Conservation (phyloP, 2,797 vertebrate genomes). For the Australoheros facetus region DNA sequence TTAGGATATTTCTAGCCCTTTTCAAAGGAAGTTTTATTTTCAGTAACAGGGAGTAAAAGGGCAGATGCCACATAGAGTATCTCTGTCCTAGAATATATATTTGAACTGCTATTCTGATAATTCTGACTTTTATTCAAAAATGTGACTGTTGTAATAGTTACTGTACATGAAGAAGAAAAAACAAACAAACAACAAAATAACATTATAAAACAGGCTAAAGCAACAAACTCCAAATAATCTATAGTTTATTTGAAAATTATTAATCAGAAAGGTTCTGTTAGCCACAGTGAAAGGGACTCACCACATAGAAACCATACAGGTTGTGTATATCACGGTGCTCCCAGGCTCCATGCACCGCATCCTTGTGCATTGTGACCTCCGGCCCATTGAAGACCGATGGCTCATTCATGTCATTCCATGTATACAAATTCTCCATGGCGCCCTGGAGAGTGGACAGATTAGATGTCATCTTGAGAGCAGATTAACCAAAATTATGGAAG, state of each 20-base stretch:
- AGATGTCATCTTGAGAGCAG: not conserved
- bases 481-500: not conserved
- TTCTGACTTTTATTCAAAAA: too few species aligned
- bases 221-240: not conserved
- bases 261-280: not conserved
- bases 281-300: slow-evolving; percentile 67
- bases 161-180: too few species aligned
- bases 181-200: too few species aligned
- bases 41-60: not conserved
- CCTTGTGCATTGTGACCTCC: slow-evolving; percentile 96
- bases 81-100: not conserved
- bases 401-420: slow-evolving; percentile 97
- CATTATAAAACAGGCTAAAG: not conserved
- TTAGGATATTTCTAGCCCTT: not conserved
- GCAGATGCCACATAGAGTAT: not conserved
- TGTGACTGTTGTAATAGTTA: too few species aligned
- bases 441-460: slow-evolving; percentile 75
- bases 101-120: too few species aligned
- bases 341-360: slow-evolving; percentile 87
- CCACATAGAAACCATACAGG: slow-evolving; percentile 93
- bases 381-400: slow-evolving; percentile 94
- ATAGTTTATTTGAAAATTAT: not conserved
- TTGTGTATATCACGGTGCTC: slow-evolving; percentile 94
- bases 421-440: slow-evolving; percentile 86
- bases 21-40: not conserved